Percentiles rank a stretch among this genome's conserved stretches.
These are phyloP conservation scores for Asbolus verrucosus DNA, from an alignment of 1,140 invertebrate genomes.

Conservation along the genomic window DNA sequence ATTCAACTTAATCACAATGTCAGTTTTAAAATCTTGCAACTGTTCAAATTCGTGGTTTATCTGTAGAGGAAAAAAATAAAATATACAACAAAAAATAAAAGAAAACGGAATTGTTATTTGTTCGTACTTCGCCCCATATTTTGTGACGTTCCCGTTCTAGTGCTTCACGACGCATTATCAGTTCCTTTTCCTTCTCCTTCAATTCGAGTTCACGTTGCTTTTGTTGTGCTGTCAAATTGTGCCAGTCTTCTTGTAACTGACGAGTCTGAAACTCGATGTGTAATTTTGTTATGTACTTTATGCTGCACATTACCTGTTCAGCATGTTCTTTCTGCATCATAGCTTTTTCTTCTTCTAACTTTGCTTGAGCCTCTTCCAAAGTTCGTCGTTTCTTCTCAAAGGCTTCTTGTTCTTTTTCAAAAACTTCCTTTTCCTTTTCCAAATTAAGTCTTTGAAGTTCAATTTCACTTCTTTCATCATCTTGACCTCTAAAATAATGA, in stretches of 20 bases:
- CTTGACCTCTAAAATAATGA: constrained; percentile 59
- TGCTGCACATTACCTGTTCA: no score
- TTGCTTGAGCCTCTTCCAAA: constrained; percentile 61
- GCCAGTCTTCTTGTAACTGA: constrained; percentile 63
- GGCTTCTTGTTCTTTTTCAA: constrained; percentile 66
- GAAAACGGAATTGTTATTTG: no score
- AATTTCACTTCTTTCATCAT: constrained; percentile 68
- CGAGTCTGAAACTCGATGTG: no score
- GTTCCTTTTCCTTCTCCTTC: constrained; percentile 67
- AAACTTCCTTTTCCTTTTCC: constrained; percentile 67
- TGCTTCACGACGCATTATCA: constrained; percentile 63
- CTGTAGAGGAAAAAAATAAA: constrained; percentile 67
- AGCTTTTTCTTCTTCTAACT: constrained; percentile 66
- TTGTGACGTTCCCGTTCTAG: constrained; percentile 65
- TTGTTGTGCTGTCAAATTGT: constrained; percentile 67
- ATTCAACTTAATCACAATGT: constrained; percentile 68
- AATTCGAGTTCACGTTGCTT: constrained; percentile 68
- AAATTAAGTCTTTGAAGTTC: constrained; percentile 68
- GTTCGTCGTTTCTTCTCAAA: constrained; percentile 58
- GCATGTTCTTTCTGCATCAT: constrained; percentile 72
- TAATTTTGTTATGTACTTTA: constrained; percentile 61
- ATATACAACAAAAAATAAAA: constrained; percentile 48
- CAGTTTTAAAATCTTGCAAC: constrained; percentile 67
- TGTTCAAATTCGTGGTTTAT: constrained; percentile 71
- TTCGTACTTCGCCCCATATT: constrained; percentile 65